Conservation (phyloP, 2,888 invertebrate genomes). For the Neria commutata region DNA sequence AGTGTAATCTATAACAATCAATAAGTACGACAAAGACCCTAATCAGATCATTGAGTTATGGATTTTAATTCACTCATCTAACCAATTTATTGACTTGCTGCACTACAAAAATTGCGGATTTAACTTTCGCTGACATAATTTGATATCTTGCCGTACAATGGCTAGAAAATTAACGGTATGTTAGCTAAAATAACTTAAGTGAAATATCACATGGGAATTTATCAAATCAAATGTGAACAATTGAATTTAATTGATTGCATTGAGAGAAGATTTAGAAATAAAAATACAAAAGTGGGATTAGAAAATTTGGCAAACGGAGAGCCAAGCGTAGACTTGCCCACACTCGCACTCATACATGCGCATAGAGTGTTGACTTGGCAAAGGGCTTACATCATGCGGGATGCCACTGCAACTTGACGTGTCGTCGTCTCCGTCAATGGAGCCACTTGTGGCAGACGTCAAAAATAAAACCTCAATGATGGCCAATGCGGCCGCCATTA, state of each 20-base stretch:
- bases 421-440: not conserved
- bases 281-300: conserved; percentile 19
- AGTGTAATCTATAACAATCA: too few species aligned
- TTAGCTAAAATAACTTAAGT: conserved; percentile 45
- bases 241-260: conserved; percentile 1
- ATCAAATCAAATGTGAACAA: not conserved
- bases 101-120: too few species aligned
- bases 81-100: too few species aligned
- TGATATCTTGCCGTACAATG: conserved; percentile 27
- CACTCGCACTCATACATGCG: too few species aligned
- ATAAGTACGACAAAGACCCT: too few species aligned
- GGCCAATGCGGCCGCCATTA: not conserved
- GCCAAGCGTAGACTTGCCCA: too few species aligned
- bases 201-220: not conserved
- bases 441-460: not conserved
- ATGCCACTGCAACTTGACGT: not conserved
- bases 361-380: too few species aligned
- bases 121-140: conserved; percentile 11
- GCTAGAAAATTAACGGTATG: conserved; percentile 41
- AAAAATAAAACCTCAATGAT: not conserved
- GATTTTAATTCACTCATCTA: too few species aligned
- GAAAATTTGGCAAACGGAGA: conserved; percentile 1
- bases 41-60: too few species aligned
- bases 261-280: conserved; percentile 11
- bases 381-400: not conserved